Base-by-base conservation (phyloP, 1,140 invertebrate species). In the Aradophagus sp. region DNA sequence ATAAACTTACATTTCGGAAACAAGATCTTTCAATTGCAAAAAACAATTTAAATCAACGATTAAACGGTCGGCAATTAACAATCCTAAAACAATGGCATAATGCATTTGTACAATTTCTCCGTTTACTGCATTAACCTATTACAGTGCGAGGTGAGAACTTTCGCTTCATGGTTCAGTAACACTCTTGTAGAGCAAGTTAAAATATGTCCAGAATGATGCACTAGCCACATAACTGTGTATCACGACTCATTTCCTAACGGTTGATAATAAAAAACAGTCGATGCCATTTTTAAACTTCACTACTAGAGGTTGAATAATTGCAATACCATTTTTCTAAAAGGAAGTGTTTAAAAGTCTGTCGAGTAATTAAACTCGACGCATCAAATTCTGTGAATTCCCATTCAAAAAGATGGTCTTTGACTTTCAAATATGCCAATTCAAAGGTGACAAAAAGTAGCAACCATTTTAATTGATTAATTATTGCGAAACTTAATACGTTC, bases 131-230 rank as follows among this genome's bases (percentile, higher is more conserved):
- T 58, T 62, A 73, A 72, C 56, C 62, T 47, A 58, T 67, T 67
- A 63, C 69, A 58, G 35, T 12, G 56, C 45, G 32, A 73, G 62
- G 62, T 73, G 69, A 73, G 62, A 67, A 73, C 69, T 73, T 73
- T 73, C 69, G 70, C 70, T 73, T 73, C 69, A 73, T 62, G 62
- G 69, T 67, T 73, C 69, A 67, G 69, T 63, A 62, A 73, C 62
- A 50, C 44, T 73, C 62, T 35, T 17, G 48, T 42, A 48, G 29
- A 23, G 34, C 53, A 56, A 72, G 48, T 61, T 66, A 58, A 66
- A 67, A 67, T 73, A 73, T 73, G 55, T 58, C 13, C 44, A 52
- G 69, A 67, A 23, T 62, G 69, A 73, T 67, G 69, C 58, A 68
- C 70, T 68, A 63, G 15, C 26, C 56, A 47, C 70, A 63, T 73